A percentile compares a stretch with the other conserved stretches of the same genome.
Evolutionary conservation across 2,888 invertebrate species (phyloP).

Genomic region (Micropterix aruncella): DNA sequence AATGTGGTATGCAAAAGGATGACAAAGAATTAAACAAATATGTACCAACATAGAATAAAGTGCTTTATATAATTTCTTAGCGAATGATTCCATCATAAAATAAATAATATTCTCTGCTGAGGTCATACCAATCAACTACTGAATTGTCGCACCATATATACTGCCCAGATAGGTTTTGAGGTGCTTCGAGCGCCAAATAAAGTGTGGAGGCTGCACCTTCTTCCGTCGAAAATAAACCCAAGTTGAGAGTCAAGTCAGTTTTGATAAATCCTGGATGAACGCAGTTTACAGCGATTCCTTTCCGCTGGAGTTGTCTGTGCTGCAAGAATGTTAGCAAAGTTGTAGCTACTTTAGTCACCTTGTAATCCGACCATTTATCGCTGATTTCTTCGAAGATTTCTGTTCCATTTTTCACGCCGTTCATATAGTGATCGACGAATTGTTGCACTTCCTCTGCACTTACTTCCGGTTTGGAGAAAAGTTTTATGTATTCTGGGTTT

Average conservation of each 20-base stretch:
- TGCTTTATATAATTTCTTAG: too few species aligned
- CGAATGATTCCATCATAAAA: background rate
- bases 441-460: background rate
- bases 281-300: background rate
- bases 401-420: background rate
- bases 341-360: background rate
- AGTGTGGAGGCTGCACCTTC: background rate
- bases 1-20: too few species aligned
- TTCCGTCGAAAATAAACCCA: background rate
- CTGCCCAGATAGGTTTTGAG: background rate
- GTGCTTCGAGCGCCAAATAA: background rate
- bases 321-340: background rate
- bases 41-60: too few species aligned
- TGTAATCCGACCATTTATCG: background rate
- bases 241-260: background rate
- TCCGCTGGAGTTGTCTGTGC: background rate
- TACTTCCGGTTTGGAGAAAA: background rate
- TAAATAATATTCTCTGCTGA: background rate
- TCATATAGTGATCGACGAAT: background rate
- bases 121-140: background rate
- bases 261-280: background rate
- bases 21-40: too few species aligned
- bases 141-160: background rate
- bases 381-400: background rate
- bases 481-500: background rate